Evolutionary conservation across 2,888 invertebrate genomes (phyloP).

Genomic region (Drosophila lacicola): DNA sequence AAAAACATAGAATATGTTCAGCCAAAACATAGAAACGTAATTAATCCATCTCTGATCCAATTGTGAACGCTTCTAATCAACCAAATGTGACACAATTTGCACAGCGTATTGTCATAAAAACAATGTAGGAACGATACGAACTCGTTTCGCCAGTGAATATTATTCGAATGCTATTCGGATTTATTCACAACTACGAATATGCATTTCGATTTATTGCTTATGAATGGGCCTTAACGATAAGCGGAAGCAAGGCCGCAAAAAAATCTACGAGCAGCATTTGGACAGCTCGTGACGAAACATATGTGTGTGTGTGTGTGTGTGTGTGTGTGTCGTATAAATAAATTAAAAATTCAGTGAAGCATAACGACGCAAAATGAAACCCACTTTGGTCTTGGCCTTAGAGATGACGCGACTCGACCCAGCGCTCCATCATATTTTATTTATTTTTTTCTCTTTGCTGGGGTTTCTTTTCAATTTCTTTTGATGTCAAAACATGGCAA

Average conservation of each 20-base stretch:
- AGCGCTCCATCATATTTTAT: slow-evolving; percentile 21
- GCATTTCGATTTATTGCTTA: slow-evolving; percentile 48
- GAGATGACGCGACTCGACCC: slow-evolving; percentile 45
- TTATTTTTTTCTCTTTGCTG: slow-evolving; percentile 32
- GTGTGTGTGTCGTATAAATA: slow-evolving; percentile 60
- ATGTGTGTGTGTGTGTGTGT: slow-evolving; percentile 3
- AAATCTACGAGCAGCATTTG: slow-evolving; percentile 15
- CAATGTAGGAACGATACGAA: not conserved
- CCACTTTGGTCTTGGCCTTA: slow-evolving; percentile 47
- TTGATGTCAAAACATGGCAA: slow-evolving; percentile 65
- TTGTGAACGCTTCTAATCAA: no score
- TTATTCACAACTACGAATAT: slow-evolving; percentile 47
- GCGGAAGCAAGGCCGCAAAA: slow-evolving; percentile 50
- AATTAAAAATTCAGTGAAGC: slow-evolving; percentile 72
- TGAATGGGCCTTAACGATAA: slow-evolving; percentile 44
- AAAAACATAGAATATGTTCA: not conserved
- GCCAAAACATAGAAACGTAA: no score
- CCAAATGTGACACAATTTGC: no score
- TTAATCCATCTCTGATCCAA: no score
- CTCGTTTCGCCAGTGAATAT: slow-evolving; percentile 1
- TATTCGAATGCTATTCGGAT: slow-evolving; percentile 9
- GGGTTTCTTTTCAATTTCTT: slow-evolving; percentile 64
- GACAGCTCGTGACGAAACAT: slow-evolving; percentile 47
- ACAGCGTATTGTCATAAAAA: not conserved
- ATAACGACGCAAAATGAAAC: slow-evolving; percentile 63